Evolutionary conservation across 2,888 invertebrate species (phyloP).

Genomic region (Campopleginae sp.): DNA sequence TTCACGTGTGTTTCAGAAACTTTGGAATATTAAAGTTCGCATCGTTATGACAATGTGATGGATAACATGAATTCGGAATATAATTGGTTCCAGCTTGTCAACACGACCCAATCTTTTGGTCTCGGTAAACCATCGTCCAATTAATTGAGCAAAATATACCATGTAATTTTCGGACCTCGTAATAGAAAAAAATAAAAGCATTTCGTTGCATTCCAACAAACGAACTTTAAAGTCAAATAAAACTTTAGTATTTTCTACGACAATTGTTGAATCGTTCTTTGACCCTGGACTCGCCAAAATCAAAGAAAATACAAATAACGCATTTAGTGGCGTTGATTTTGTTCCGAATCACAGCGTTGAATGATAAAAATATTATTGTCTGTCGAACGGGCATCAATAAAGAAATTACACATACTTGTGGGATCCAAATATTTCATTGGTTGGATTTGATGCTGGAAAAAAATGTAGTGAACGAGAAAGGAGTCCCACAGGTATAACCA

Average conservation of each 20-base stretch:
- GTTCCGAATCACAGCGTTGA: neutral
- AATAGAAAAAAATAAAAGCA: neutral
- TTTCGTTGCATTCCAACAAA: neutral
- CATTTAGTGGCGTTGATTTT: neutral
- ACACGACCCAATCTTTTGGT: neutral
- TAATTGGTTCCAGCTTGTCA: neutral
- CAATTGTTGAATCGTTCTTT: too few species aligned
- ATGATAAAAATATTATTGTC: neutral
- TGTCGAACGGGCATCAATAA: neutral
- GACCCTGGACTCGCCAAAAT: neutral
- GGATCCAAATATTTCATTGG: constrained; percentile 19
- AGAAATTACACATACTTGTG: neutral
- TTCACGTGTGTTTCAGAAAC: neutral
- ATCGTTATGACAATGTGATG: neutral
- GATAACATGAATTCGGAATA: neutral
- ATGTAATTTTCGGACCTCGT: too few species aligned
- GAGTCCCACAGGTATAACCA: constrained; percentile 20
- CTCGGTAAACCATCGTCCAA: neutral
- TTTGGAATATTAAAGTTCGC: neutral
- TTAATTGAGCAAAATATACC: neutral
- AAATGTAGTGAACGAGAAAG: constrained; percentile 16
- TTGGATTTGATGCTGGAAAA: neutral
- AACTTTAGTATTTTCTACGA: neutral
- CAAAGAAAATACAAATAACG: neutral
- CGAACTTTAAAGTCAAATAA: neutral